Conservation (phyloP, 2,797 vertebrate genomes). For the Otolemur crassicaudatus region DNA sequence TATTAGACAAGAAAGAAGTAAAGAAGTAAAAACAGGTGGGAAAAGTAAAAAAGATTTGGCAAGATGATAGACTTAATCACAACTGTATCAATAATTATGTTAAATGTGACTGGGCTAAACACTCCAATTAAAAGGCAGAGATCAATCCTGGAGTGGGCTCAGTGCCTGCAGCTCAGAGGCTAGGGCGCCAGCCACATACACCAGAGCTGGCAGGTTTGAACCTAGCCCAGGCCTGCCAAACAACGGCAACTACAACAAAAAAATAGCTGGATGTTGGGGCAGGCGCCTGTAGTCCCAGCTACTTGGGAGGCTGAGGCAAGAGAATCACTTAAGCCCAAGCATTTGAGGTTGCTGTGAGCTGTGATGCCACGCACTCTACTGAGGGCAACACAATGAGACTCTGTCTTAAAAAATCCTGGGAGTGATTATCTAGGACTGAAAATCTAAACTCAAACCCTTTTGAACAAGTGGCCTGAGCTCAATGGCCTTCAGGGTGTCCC, state of each 20-base stretch:
- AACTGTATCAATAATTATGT: background rate
- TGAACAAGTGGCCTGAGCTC: background rate
- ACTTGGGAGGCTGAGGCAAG: no score
- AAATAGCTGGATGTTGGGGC: no score
- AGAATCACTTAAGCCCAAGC: no score
- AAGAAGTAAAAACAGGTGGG: background rate
- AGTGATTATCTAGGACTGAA: background rate
- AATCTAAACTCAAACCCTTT: background rate
- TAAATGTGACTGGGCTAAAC: background rate
- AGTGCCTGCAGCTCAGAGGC: no score
- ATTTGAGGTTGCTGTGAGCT: no score
- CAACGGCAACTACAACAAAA: no score
- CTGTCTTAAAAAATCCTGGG: background rate
- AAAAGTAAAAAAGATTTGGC: background rate
- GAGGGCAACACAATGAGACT: no score
- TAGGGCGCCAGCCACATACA: no score
- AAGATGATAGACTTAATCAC: background rate
- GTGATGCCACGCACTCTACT: no score
- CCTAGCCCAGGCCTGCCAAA: no score
- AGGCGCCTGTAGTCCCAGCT: no score
- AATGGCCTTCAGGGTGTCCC: background rate
- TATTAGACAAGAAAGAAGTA: background rate
- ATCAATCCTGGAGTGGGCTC: background rate
- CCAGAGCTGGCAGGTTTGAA: no score
- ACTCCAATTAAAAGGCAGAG: background rate